These are phyloP conservation scores for Acomys russatus DNA, from an alignment of 2,797 vertebrate species.

Conservation along the genomic window DNA sequence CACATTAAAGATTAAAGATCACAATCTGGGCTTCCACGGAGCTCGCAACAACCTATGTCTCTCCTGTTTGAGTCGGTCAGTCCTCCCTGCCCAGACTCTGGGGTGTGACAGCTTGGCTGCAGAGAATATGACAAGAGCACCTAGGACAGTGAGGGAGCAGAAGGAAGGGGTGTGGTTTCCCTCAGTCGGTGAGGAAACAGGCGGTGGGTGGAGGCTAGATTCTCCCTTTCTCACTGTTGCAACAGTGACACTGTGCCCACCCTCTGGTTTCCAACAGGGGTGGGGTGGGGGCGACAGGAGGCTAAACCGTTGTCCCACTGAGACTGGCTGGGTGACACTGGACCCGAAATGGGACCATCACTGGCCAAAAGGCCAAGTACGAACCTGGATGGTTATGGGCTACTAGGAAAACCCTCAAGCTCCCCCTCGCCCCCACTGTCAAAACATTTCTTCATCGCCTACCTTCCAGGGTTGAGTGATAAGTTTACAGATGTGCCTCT, in stretches of 20 bases:
- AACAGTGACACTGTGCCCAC: not conserved
- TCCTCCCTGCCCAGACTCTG: not conserved
- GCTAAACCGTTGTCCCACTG: not conserved
- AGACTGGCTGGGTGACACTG: not conserved
- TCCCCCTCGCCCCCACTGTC: not conserved
- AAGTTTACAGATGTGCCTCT: conserved; percentile 63
- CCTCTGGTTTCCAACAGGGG: not conserved
- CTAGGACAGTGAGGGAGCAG: not conserved
- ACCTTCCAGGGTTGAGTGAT: conserved; percentile 35
- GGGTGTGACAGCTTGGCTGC: too few relatives aligned
- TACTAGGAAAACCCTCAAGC: conserved; percentile 49
- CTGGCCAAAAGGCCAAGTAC: fast-evolving
- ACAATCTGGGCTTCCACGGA: conserved; percentile 67
- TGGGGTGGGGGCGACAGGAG: not conserved
- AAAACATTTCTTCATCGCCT: not conserved
- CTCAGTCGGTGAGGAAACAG: not conserved
- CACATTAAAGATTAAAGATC: conserved; percentile 76
- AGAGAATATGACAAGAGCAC: not conserved
- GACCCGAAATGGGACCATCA: not conserved
- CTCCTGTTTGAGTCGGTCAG: not conserved
- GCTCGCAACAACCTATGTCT: conserved; percentile 51
- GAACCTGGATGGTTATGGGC: not conserved
- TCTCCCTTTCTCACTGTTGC: not conserved
- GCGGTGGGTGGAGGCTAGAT: not conserved
- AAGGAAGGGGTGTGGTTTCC: not conserved